These are phyloP conservation scores for Eupithecia exiguata DNA, from an alignment of 2,888 invertebrate species.

Conservation along the genomic window DNA sequence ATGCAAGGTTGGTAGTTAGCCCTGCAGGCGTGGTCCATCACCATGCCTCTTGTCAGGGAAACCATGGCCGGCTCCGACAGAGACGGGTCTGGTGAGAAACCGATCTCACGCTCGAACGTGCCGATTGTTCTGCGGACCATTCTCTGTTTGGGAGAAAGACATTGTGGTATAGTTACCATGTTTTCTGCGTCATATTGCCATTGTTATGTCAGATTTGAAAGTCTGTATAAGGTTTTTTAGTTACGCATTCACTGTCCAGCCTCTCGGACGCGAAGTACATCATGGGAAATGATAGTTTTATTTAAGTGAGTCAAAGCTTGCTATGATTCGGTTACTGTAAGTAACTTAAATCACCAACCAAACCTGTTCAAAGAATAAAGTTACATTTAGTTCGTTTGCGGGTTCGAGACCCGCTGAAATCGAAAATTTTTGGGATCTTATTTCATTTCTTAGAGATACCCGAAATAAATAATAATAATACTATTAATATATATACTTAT, in stretches of 20 bases:
- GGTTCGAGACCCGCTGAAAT: too few relatives aligned
- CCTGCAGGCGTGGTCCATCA: slow-evolving; percentile 77
- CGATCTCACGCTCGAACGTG: slow-evolving; percentile 63
- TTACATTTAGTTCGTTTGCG: too few relatives aligned
- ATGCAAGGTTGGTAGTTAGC: slow-evolving; percentile 71
- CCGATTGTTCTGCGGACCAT: slow-evolving; percentile 67
- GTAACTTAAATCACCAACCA: too few relatives aligned
- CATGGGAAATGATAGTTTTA: background rate
- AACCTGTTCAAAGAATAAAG: too few relatives aligned
- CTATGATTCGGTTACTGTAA: background rate
- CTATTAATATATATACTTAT: too few relatives aligned
- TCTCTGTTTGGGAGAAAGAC: slow-evolving; percentile 53
- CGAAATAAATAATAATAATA: too few relatives aligned
- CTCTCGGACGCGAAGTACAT: background rate
- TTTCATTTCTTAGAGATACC: too few relatives aligned
- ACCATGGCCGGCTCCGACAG: slow-evolving; percentile 64
- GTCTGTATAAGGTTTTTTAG: too few relatives aligned
- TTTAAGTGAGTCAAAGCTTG: background rate
- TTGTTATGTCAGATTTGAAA: too few relatives aligned
- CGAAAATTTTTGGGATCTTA: too few relatives aligned
- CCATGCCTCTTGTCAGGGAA: slow-evolving; percentile 68
- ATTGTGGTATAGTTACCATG: too few relatives aligned
- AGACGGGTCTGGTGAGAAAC: slow-evolving; percentile 61
- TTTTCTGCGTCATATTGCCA: too few relatives aligned
- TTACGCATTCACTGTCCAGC: background rate